Evolutionary conservation across 2,888 invertebrate species (phyloP).

Genomic region (Cryptocephalus moraei): DNA sequence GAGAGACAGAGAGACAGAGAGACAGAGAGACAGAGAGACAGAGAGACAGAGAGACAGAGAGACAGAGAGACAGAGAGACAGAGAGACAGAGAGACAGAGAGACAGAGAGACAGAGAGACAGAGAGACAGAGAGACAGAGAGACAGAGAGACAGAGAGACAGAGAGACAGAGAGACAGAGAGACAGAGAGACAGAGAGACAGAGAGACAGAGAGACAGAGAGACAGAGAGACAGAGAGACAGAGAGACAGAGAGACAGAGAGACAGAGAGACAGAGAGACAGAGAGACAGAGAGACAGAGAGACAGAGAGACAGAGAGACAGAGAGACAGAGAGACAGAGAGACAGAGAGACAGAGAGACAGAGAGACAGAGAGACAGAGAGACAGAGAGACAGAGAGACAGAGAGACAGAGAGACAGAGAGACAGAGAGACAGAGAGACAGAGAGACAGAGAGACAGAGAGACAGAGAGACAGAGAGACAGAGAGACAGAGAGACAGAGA

Average conservation of each 20-base stretch:
- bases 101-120: neutral
- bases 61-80: constrained; percentile 4
- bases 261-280: constrained; percentile 1
- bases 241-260: neutral
- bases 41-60: constrained; percentile 3
- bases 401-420: constrained; percentile 1
- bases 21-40: constrained; percentile 3
- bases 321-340: constrained; percentile 1
- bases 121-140: constrained; percentile 1
- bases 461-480: constrained; percentile 1
- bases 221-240: neutral
- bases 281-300: constrained; percentile 1
- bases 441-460: constrained; percentile 1
- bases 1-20: constrained; percentile 3
- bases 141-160: constrained; percentile 1
- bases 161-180: constrained; percentile 1
- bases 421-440: neutral
- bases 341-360: constrained; percentile 1
- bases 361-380: constrained; percentile 1
- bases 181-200: constrained; percentile 1
- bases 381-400: neutral
- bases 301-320: constrained; percentile 1
- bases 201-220: neutral
- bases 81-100: constrained; percentile 1
- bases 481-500: constrained; percentile 1